Base-by-base conservation (phyloP, 1,140 invertebrate species). In the Augochlora pura region DNA sequence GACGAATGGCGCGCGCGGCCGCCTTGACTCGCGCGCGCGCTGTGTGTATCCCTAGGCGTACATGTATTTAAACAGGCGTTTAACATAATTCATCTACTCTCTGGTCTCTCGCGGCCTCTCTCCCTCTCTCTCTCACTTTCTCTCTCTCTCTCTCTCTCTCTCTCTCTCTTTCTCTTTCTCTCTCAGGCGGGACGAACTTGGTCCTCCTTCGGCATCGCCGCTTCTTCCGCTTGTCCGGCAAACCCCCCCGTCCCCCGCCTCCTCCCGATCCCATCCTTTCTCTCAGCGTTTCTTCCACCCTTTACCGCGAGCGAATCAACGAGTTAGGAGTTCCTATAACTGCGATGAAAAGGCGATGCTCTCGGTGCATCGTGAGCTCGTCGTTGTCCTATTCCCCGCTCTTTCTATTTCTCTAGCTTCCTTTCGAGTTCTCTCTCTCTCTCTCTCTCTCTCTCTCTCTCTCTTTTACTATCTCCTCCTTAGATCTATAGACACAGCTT, bases 61-160 rank as follows among this genome's bases (percentile, higher is more conserved):
- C 90, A 92, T 88, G 89, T 92, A 92, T 91, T 92, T 91, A 92
- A 92, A 91, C 89, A 91, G 88, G 87, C 91, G 88, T 92, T 92
- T 91, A 91, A 92, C 90, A 92, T 92, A 91, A 91, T 91, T 92
- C 91, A 92, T 92, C 89, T 89, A 89, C 86, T 87, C 80, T 76
- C 68, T 16, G 49, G 8, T 57, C 62, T 74, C 67, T 79, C 75
- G 66, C 49, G 46, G 27, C 65, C 59, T 77, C 69, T 52, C 80
- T 46, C 42, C 12, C 32, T 32, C 32, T 32, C 32, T 32, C 32
- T 32, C 32, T 32, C 32, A 2, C 32, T 32, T 4, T 32, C 32
- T 32, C 32, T 32, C 32, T 32, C 32, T 32, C 32, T 32, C 32
- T 32, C 32, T 32, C 32, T 32, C 32, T 32, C 32, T 32, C 32